Conservation (phyloP, 2,888 invertebrate species). For the Byasa hedistus region DNA sequence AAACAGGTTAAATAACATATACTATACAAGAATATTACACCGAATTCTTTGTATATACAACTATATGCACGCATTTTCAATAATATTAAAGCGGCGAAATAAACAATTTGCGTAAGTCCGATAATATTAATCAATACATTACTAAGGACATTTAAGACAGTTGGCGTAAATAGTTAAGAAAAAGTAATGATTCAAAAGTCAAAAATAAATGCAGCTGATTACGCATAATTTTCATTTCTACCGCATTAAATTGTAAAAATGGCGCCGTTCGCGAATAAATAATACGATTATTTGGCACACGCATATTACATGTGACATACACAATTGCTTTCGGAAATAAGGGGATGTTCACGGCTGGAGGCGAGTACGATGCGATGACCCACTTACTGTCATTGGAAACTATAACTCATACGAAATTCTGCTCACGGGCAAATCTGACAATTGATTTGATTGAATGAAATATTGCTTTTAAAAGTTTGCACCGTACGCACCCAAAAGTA, state of each 20-base stretch:
- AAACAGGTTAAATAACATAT: too few species aligned
- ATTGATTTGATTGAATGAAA: slow-evolving; percentile 27
- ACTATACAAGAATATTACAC: too few species aligned
- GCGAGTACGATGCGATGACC: slow-evolving; percentile 20
- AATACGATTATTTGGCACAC: slow-evolving; percentile 25
- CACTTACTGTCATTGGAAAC: slow-evolving; percentile 23
- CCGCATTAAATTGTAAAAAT: slow-evolving; percentile 25
- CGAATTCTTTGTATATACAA: too few species aligned
- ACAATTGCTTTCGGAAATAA: slow-evolving; percentile 29
- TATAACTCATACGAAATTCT: slow-evolving; percentile 23
- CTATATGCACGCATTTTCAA: too few species aligned
- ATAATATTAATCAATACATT: not conserved
- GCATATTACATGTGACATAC: slow-evolving; percentile 24
- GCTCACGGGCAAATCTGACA: slow-evolving; percentile 20
- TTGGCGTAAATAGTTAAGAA: slow-evolving; percentile 14
- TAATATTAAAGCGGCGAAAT: not conserved
- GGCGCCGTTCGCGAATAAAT: slow-evolving; percentile 27
- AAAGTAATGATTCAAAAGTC: slow-evolving; percentile 7
- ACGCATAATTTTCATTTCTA: slow-evolving; percentile 2
- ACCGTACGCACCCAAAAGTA: too few species aligned
- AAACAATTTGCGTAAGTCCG: not conserved
- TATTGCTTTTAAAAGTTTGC: not conserved
- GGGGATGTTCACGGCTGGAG: slow-evolving; percentile 22
- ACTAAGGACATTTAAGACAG: slow-evolving; percentile 8
- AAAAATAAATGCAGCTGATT: slow-evolving; percentile 8